Conservation (phyloP, 2,113 vertebrate species). For the Antechinus flavipes region DNA sequence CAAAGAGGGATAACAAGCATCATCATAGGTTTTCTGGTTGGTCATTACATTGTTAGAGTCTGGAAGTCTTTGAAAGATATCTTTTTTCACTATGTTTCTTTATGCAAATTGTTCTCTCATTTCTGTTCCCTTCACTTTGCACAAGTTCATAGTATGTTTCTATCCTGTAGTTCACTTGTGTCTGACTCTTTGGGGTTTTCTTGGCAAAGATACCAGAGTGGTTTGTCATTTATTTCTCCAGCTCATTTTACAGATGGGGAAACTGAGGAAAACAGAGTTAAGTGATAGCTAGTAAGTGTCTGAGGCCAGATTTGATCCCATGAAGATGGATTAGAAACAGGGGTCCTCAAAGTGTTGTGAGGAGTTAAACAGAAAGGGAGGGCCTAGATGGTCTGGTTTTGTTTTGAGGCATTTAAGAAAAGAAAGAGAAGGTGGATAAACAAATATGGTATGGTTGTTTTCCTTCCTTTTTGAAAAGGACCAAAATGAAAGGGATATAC, state of each 20-base stretch:
- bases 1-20: too few relatives aligned
- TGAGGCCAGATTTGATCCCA: neutral
- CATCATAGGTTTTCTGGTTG: too few relatives aligned
- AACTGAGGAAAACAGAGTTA: neutral
- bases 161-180: neutral
- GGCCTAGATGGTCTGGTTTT: neutral
- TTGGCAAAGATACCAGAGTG: neutral
- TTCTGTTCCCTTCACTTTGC: neutral
- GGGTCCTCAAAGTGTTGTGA: neutral
- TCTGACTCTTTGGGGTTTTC: neutral
- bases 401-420: neutral
- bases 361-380: neutral
- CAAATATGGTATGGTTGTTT: too few relatives aligned
- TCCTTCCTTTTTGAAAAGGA: too few relatives aligned
- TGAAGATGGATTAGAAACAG: neutral
- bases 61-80: too few relatives aligned
- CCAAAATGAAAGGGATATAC: neutral
- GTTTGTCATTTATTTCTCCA: neutral
- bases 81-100: too few relatives aligned
- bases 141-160: neutral
- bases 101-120: too few relatives aligned
- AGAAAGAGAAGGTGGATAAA: neutral
- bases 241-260: neutral
- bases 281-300: neutral
- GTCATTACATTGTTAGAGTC: too few relatives aligned